These are phyloP conservation scores for Muricea muricata DNA, from an alignment of 92 coral and sea anemone species.

Conservation along the genomic window DNA sequence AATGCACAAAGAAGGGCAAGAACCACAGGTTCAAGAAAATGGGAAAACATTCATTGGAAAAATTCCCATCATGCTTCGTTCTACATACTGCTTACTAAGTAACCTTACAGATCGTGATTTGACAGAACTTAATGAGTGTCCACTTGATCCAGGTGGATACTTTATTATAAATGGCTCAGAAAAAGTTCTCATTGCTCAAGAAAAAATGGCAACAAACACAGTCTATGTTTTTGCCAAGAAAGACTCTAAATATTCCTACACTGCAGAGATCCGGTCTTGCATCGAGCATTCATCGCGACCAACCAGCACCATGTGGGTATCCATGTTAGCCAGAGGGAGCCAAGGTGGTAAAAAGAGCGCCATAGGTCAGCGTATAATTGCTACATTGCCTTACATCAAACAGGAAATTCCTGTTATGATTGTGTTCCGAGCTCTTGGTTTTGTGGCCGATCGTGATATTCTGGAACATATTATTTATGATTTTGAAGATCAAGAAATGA, in stretches of 20 bases:
- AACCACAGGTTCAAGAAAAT: constrained; percentile 87
- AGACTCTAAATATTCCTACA: constrained; percentile 96
- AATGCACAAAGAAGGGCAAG: constrained; percentile 86
- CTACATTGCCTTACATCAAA: constrained; percentile 89
- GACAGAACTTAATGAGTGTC: constrained; percentile 98
- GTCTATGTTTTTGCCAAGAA: constrained; percentile 96
- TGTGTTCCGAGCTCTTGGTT: constrained; percentile 97
- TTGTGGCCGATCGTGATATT: constrained; percentile 98
- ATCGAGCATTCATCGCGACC: constrained; percentile 97
- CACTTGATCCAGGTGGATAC: constrained; percentile 97
- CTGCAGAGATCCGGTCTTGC: constrained; percentile 97
- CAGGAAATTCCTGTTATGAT: constrained; percentile 99
- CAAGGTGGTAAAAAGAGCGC: constrained; percentile 96
- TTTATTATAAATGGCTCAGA: constrained; percentile 98
- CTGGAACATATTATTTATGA: constrained; percentile 98
- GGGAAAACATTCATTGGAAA: constrained; percentile 98
- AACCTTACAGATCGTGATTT: constrained; percentile 91
- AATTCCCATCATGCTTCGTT: constrained; percentile 98
- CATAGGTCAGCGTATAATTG: constrained; percentile 97
- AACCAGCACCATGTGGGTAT: constrained; percentile 99
- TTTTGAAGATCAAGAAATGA: constrained; percentile 99
- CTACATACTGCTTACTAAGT: constrained; percentile 93
- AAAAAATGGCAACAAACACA: constrained; percentile 98
- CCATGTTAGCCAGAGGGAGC: constrained; percentile 95
- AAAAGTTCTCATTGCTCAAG: constrained; percentile 97